Evolutionary conservation across 2,888 invertebrate genomes (phyloP), one percentile per base, ranked within the genome.

Genomic region (Thysanoteuthis rhombus): DNA sequence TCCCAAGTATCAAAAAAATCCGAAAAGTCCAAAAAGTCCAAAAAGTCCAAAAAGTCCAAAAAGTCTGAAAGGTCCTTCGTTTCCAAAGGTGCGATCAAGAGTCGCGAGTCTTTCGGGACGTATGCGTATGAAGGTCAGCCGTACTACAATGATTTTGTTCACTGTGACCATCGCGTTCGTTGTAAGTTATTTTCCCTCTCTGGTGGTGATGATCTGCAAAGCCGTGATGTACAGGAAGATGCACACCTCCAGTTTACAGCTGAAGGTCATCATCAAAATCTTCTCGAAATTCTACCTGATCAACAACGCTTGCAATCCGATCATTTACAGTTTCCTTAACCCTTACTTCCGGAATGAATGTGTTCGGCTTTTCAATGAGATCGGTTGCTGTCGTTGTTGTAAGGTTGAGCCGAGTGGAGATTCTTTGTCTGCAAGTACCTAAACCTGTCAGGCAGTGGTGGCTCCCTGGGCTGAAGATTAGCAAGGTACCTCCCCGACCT

Each of bases 311-410:
- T 95, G 94, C 94, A 95, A 95, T 93, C 95, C 95, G n/a, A 94
- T 95, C 92, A 95, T 95, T 58, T 95, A 95, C 95, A 95, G 95
- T 90, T 95, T 95, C 91, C 93, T 95, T 16, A 95, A 95, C 94
- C 93, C 95, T 52, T 94, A 95, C 93, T 95, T 95, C 94, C 93
- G 95, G 52, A 93, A 58, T 32, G 93, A 93, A 39, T 58, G 58
- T 10, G 32, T 93, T 12, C 47, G 58, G 6, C 22, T 93, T 5
- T 93, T 93, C 39, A n/a, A 38, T 58, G 39, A 40, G 25, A 19
- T 93, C 32, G 47, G 93, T 16, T 93, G 93, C 28, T 58, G 58
- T 28, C 19, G 32, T 32, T 93, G 93, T 58, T 93, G 93, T 25
- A 45, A n/a, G 19, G 42, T 92, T 42, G 92, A 92, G 22, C 92